Conservation (phyloP, 2,797 vertebrate species). For the Premnoplex brunnescens region DNA sequence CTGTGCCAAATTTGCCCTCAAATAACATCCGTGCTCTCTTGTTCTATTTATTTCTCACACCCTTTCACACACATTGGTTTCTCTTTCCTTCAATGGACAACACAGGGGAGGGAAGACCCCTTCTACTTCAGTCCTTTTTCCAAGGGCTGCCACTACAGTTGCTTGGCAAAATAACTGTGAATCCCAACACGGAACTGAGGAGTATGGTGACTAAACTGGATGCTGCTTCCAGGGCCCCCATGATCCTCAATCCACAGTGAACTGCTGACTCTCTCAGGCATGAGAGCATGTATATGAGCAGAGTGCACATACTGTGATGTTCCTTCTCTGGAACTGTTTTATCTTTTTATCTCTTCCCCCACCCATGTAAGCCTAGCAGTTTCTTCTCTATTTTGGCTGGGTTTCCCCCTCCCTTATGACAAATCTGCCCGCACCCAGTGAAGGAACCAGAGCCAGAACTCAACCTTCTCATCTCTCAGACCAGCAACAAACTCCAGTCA, state of each 20-base stretch:
- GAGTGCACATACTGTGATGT: slow-evolving; percentile 38
- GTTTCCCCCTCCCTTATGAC: neutral
- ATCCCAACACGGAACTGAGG: neutral
- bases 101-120: neutral
- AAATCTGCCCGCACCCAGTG: neutral
- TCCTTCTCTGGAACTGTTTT: slow-evolving; percentile 59
- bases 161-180: slow-evolving; percentile 1
- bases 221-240: neutral
- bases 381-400: slow-evolving; percentile 4
- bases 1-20: neutral
- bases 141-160: neutral
- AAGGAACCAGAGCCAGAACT: slow-evolving; percentile 40
- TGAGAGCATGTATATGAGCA: neutral
- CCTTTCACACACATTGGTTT: neutral
- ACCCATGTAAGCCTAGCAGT: neutral
- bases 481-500: slow-evolving; percentile 60
- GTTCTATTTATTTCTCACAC: neutral
- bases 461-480: slow-evolving; percentile 43
- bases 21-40: neutral
- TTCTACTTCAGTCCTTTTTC: slow-evolving; percentile 14
- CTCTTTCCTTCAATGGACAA: neutral
- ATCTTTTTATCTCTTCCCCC: slow-evolving; percentile 47
- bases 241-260: neutral
- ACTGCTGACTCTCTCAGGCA: slow-evolving; percentile 2
- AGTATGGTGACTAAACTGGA: neutral